Percentiles rank a stretch among this genome's conserved stretches.
Evolutionary conservation across 2,113 vertebrate species (phyloP).

Genomic region (Cynoglossus semilaevis): DNA sequence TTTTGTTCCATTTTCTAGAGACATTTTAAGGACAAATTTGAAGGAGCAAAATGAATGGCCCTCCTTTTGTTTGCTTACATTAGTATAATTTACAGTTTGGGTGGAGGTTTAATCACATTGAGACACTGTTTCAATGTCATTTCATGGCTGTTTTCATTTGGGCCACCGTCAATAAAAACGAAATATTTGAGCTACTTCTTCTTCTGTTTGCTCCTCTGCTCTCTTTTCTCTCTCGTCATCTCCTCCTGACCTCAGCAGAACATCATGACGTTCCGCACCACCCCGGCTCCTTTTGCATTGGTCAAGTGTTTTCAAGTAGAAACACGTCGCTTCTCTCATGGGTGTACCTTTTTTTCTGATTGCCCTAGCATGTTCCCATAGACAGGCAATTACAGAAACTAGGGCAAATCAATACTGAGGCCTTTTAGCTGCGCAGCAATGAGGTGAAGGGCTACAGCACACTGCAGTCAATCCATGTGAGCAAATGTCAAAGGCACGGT

Average conservation of each 20-base stretch:
- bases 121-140: not conserved
- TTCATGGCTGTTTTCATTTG: not conserved
- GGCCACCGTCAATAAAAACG: not conserved
- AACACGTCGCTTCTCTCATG: conserved; percentile 23
- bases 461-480: not conserved
- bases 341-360: conserved; percentile 39
- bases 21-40: too few species aligned
- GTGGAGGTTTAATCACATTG: too few species aligned
- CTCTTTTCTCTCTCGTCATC: conserved; percentile 25
- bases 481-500: not conserved
- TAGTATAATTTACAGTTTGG: too few species aligned
- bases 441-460: conserved; percentile 15
- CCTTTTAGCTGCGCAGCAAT: conserved; percentile 9
- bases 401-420: conserved; percentile 41
- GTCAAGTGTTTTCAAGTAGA: conserved; percentile 26
- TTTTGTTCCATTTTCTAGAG: too few species aligned
- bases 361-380: conserved; percentile 23
- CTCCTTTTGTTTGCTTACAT: too few species aligned
- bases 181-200: not conserved
- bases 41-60: too few species aligned
- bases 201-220: conserved; percentile 33
- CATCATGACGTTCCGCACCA: conserved; percentile 22
- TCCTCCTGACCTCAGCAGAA: conserved; percentile 17
- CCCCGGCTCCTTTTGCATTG: conserved; percentile 31
- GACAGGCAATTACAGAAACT: conserved; percentile 32